Evolutionary conservation across 2,797 vertebrate genomes (phyloP), one percentile per base, ranked within the genome.

Genomic region (Myripristis jacobus): DNA sequence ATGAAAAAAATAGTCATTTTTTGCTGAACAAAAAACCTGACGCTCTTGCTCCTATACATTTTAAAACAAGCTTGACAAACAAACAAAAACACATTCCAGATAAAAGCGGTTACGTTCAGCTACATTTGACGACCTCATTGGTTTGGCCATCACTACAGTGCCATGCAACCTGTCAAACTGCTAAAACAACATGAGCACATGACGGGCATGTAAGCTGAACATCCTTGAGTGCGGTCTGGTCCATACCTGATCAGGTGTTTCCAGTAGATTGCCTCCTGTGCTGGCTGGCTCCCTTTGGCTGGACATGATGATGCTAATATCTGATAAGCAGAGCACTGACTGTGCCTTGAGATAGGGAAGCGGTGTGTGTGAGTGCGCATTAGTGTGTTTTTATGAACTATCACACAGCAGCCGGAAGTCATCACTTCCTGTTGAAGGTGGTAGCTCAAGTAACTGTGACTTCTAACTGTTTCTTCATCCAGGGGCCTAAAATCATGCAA

Each of bases 341-440:
- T 77, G 62, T 57, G 61, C 50, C 71, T 12, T 55, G 62, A 62
- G 66, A 89, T 60, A 59, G 59, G 84, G 88, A 90, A 87, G 75
- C 83, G 70, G 78, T 21, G 68, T 8, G 21, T 73, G 50, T 44
- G 19, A 34, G 22, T 12, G n/a, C n/a, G 29, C 29, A 31, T 31
- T 31, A 38, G 41, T 43, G 68, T 57, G 66, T 69, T 60, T 79
- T 8, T 56, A 77, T 76, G 69, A 81, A 60, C 31, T 76, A 56
- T 81, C 66, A 68, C 75, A 68, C 75, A 72, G 87, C 79, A 87
- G 79, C 81, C 81, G 89, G 91, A 95, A 94, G 89, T 91, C 84
- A 85, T 85, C 73, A 85, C 87, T 95, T 95, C 94, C 94, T 94
- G 91, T 91, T 81, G 54, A 89, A 91, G 88, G 89, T 88, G 79